phyloP scores from a whole-genome alignment of 2,888 invertebrate genomes.

The Penaeus monodon region DNA sequence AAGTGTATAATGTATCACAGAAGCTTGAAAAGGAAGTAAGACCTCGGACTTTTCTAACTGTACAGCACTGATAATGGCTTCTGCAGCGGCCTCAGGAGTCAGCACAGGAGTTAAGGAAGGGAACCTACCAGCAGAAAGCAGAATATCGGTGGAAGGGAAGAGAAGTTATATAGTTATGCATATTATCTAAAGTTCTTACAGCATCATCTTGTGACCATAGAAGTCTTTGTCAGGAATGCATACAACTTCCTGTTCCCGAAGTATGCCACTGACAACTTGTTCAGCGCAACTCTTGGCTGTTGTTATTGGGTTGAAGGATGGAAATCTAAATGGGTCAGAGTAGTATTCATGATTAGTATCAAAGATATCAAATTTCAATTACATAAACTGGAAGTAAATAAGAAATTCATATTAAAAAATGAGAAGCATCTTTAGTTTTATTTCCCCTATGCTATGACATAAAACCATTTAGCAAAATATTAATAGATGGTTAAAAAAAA shows the following conservation, averaged over 20 bases:
- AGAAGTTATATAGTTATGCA: background rate
- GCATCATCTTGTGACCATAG: conserved; percentile 41
- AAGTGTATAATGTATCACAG: no score
- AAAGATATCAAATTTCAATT: no score
- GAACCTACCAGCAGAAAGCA: conserved; percentile 69
- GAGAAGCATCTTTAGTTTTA: no score
- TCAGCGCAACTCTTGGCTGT: conserved; percentile 75
- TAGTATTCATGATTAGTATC: conserved; percentile 13
- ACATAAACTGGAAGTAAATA: no score
- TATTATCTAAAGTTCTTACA: conserved; percentile 16
- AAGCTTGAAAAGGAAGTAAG: conserved; percentile 73
- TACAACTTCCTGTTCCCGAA: conserved; percentile 76
- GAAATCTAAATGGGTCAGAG: conserved; percentile 70
- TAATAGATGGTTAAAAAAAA: no score
- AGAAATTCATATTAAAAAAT: no score
- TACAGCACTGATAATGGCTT: conserved; percentile 76
- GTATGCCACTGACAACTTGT: conserved; percentile 76
- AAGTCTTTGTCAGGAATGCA: conserved; percentile 73
- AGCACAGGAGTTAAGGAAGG: conserved; percentile 78
- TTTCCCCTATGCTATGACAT: no score
- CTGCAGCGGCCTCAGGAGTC: conserved; percentile 75
- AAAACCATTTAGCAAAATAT: no score
- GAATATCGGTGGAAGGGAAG: background rate
- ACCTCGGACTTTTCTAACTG: conserved; percentile 76
- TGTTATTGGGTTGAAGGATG: conserved; percentile 78